Conservation (phyloP, 2,113 vertebrate genomes). For the Ochotona curzoniae region DNA sequence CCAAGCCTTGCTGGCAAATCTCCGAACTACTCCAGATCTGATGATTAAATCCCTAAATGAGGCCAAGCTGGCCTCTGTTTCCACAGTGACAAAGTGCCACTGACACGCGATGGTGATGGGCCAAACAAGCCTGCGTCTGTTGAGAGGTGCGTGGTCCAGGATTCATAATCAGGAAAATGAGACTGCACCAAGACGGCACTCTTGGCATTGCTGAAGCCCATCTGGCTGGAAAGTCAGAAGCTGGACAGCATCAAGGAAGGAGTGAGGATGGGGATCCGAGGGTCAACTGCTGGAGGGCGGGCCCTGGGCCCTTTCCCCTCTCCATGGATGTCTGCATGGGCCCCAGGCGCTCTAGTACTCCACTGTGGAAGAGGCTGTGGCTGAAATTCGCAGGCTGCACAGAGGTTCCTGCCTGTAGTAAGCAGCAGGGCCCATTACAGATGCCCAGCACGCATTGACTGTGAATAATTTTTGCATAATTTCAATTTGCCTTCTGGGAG, state of each 20-base stretch:
- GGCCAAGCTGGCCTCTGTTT: conserved; percentile 5
- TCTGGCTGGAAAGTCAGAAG: not conserved
- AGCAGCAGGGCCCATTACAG: no score
- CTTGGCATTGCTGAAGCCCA: not conserved
- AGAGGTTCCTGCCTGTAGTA: no score
- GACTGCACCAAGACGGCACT: not conserved
- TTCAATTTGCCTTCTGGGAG: conserved; percentile 3
- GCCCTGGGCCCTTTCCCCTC: not conserved
- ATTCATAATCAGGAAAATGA: not conserved
- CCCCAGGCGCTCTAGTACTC: not conserved
- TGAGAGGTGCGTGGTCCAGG: not conserved
- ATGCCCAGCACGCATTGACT: not conserved
- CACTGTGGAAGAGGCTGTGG: not conserved
- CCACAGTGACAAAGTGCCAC: conserved; percentile 8
- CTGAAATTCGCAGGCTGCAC: fast-evolving
- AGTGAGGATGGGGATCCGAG: not conserved
- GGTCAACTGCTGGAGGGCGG: not conserved
- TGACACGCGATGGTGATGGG: not conserved
- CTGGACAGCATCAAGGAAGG: not conserved
- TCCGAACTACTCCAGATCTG: conserved; percentile 29
- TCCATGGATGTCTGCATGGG: not conserved
- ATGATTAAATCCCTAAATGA: conserved; percentile 47
- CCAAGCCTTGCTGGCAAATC: conserved; percentile 13
- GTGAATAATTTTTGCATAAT: not conserved
- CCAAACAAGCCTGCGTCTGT: not conserved